phyloP scores from a whole-genome alignment of 1,140 invertebrate genomes.

The Panagrolaimus sp. region DNA sequence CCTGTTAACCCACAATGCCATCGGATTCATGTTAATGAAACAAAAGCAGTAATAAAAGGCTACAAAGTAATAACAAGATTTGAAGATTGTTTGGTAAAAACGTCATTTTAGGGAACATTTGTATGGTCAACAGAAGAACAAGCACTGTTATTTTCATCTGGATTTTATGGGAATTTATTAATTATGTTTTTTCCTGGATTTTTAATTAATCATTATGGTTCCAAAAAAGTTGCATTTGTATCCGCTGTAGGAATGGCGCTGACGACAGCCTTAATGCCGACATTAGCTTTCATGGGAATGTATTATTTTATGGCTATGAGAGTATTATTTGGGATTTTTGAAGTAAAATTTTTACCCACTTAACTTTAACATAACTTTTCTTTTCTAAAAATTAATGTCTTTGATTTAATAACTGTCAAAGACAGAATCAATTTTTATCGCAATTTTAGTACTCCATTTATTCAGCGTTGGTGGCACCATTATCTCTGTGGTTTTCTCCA shows the following conservation, averaged over 20 bases:
- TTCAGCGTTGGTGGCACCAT: slow-evolving; percentile 20
- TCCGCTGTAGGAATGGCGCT: slow-evolving; percentile 19
- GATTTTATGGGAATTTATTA: slow-evolving; percentile 32
- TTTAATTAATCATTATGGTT: slow-evolving; percentile 33
- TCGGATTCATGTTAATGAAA: no score
- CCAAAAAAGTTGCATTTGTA: slow-evolving; percentile 26
- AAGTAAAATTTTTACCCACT: slow-evolving; percentile 21
- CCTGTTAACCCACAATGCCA: no score
- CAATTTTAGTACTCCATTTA: not conserved
- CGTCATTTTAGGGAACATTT: slow-evolving; percentile 35
- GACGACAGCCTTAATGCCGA: slow-evolving; percentile 26
- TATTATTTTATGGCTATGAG: slow-evolving; percentile 26
- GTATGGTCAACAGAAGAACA: slow-evolving; percentile 28
- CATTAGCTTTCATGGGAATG: slow-evolving; percentile 16
- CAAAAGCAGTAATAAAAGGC: no score
- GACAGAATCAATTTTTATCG: no score
- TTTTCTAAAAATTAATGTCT: no score
- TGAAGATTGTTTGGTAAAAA: no score
- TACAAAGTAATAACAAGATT: no score
- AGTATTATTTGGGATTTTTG: slow-evolving; percentile 32
- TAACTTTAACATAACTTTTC: no score
- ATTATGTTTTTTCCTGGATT: slow-evolving; percentile 32
- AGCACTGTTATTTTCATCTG: slow-evolving; percentile 24
- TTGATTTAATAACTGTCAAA: no score
- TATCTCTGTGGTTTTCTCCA: slow-evolving; percentile 27